Conservation (phyloP, 2,888 invertebrate genomes). For the Himalopsyche anomala region DNA sequence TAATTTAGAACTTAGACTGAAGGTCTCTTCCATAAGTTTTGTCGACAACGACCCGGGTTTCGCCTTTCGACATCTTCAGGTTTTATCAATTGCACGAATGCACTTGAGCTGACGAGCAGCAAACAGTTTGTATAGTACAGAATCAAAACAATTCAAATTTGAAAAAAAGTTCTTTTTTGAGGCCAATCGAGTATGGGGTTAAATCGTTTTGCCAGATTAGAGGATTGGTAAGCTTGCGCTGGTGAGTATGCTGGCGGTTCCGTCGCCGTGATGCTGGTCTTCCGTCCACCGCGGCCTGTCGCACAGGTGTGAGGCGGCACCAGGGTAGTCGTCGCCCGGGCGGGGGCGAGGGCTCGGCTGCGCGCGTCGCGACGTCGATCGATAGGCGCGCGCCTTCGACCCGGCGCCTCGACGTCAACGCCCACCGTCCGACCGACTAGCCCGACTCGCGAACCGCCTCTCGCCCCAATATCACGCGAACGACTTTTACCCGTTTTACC, state of each 20-base stretch:
- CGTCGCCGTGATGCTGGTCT: constrained; percentile 67
- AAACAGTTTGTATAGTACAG: no score
- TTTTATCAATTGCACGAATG: no score
- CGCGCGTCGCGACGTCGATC: constrained; percentile 74
- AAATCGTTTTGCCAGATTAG: no score
- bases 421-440: constrained; percentile 61
- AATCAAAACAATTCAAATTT: no score
- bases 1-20: no score
- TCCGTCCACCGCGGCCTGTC: constrained; percentile 66
- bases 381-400: constrained; percentile 66
- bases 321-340: constrained; percentile 67
- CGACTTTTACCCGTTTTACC: neutral
- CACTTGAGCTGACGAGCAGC: no score
- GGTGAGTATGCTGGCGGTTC: neutral
- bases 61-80: no score
- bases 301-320: constrained; percentile 66
- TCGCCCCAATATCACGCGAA: constrained; percentile 17
- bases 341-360: constrained; percentile 64
- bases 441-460: constrained; percentile 52
- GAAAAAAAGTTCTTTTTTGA: no score
- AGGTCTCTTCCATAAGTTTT: no score
- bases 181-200: no score
- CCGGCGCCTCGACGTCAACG: constrained; percentile 65
- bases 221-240: neutral
- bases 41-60: no score